These are phyloP conservation scores for Oncorhynchus tshawytscha DNA, from an alignment of 2,113 vertebrate species.

Conservation along the genomic window DNA sequence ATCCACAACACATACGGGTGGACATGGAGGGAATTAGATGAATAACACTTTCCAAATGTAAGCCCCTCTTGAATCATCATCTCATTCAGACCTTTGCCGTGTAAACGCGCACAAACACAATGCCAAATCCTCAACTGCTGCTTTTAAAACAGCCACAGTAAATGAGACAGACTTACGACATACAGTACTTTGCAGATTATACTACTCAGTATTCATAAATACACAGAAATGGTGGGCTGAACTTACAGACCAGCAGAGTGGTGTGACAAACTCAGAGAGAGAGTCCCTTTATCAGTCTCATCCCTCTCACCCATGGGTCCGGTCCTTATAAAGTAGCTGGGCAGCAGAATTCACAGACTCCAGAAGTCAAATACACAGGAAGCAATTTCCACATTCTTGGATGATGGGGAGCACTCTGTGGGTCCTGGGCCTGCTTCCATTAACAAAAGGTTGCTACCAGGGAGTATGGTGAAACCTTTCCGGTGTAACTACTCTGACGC, in stretches of 20 bases:
- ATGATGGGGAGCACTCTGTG: conserved; percentile 14
- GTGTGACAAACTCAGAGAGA: background rate
- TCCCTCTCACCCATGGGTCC: background rate
- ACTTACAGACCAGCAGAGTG: too few species aligned
- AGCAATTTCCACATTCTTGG: conserved; percentile 42
- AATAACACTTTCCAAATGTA: conserved; percentile 40
- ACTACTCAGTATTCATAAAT: too few species aligned
- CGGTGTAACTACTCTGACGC: background rate
- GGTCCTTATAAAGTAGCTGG: conserved; percentile 21
- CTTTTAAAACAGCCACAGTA: background rate
- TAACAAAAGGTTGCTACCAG: conserved; percentile 7
- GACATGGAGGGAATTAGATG: conserved; percentile 33
- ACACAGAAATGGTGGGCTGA: too few species aligned
- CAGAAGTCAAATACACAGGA: conserved; percentile 30
- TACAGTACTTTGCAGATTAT: too few species aligned
- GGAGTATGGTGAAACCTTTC: conserved; percentile 7
- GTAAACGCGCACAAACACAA: background rate
- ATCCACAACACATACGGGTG: conserved; percentile 43
- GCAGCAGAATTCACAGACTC: conserved; percentile 8
- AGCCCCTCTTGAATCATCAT: conserved; percentile 13
- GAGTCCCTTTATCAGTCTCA: background rate
- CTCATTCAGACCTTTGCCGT: background rate
- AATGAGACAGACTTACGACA: background rate
- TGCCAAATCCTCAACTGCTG: too few species aligned
- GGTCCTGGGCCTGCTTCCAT: conserved; percentile 10